Evolutionary conservation across 2,888 invertebrate species (phyloP).

Genomic region (Raillietiella orientalis): DNA sequence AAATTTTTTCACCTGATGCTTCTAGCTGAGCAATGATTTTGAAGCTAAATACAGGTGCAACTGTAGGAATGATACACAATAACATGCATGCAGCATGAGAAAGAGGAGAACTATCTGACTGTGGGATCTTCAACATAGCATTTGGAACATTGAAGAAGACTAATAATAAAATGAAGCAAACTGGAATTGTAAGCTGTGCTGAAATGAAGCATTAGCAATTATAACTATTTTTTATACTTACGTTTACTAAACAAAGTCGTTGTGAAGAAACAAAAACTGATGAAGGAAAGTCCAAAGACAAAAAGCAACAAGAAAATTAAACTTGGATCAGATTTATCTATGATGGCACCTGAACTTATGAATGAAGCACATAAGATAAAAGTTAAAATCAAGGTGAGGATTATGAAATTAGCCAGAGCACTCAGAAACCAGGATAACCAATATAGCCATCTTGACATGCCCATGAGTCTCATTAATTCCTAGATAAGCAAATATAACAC

Average conservation of each 20-base stretch:
- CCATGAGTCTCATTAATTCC: conserved; percentile 24
- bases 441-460: conserved; percentile 18
- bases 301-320: conserved; percentile 14
- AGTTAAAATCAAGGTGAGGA: conserved; percentile 13
- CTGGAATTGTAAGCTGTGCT: too few species aligned
- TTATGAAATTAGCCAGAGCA: conserved; percentile 12
- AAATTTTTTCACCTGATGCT: conserved; percentile 8
- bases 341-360: conserved; percentile 9
- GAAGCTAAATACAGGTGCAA: too few species aligned
- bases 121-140: too few species aligned
- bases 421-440: conserved; percentile 20
- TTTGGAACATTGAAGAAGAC: too few species aligned
- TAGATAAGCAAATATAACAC: conserved; percentile 9
- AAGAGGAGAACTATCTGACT: too few species aligned
- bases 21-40: conserved; percentile 9
- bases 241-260: conserved; percentile 16
- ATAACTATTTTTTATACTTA: conserved; percentile 10
- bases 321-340: conserved; percentile 11
- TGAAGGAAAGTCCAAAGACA: conserved; percentile 12
- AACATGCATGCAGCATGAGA: too few species aligned
- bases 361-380: conserved; percentile 10
- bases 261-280: conserved; percentile 14
- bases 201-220: too few species aligned
- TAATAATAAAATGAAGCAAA: too few species aligned
- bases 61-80: too few species aligned